phyloP scores from a whole-genome alignment of 2,113 vertebrate species.

The Synodontis membranacea region DNA sequence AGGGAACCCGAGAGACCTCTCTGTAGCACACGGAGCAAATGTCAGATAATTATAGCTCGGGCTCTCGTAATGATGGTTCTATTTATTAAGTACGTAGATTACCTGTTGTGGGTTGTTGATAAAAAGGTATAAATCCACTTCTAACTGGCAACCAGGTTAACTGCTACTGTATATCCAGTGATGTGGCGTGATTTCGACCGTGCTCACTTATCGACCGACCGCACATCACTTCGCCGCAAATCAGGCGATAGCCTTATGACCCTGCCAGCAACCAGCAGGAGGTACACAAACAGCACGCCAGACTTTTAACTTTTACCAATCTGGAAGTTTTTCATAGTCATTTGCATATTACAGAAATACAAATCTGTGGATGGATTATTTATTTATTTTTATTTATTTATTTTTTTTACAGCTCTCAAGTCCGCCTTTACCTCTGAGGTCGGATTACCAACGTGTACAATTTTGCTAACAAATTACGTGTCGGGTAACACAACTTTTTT shows the following conservation, averaged over 20 bases:
- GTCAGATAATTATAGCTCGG: conserved; percentile 33
- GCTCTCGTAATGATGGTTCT: background rate
- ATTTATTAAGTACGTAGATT: background rate
- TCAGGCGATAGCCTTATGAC: background rate
- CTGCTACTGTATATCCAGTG: background rate
- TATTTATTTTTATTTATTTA: no score
- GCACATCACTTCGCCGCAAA: background rate
- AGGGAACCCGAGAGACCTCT: background rate
- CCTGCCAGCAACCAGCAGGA: background rate
- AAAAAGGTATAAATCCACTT: background rate
- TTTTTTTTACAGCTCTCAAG: no score
- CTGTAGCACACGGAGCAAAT: conserved; percentile 5
- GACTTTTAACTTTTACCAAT: background rate
- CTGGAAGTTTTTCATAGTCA: background rate
- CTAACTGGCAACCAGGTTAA: no score
- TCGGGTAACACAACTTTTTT: background rate
- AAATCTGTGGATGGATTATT: background rate
- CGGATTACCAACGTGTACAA: background rate
- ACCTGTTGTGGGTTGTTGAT: background rate
- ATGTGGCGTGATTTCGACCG: background rate
- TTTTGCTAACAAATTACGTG: background rate
- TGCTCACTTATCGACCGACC: conserved; percentile 14
- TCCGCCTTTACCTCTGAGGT: background rate
- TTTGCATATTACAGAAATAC: background rate
- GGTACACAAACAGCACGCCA: conserved; percentile 16